These are phyloP conservation scores for Argyresthia goedartella DNA, from an alignment of 2,888 invertebrate genomes.

Conservation along the genomic window DNA sequence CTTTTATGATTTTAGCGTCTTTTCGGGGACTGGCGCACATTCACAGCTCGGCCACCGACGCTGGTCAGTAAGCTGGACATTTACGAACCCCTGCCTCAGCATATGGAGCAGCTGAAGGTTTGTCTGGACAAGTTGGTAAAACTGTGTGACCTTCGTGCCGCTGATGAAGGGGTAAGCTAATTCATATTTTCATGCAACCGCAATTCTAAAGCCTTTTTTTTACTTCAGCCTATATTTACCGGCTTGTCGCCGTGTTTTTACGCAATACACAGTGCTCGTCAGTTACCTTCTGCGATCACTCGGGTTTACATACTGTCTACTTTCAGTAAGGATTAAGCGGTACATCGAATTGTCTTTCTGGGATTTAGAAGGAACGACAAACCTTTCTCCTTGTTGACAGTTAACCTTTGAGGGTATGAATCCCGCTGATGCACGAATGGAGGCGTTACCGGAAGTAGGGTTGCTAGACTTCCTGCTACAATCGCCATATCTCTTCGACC, in stretches of 20 bases:
- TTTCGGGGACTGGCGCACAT: conserved; percentile 31
- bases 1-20: too few relatives aligned
- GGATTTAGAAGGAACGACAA: too few relatives aligned
- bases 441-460: conserved; percentile 57
- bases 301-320: too few relatives aligned
- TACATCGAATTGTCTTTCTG: too few relatives aligned
- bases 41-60: conserved; percentile 50
- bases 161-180: not conserved
- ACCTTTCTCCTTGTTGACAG: conserved; percentile 20
- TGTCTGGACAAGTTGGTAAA: conserved; percentile 46
- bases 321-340: too few relatives aligned
- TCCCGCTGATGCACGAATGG: conserved; percentile 49
- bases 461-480: conserved; percentile 54
- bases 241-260: not conserved
- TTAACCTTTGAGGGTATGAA: conserved; percentile 44
- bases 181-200: conserved; percentile 11
- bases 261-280: too few relatives aligned
- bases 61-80: conserved; percentile 52
- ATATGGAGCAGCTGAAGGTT: conserved; percentile 50
- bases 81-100: conserved; percentile 35
- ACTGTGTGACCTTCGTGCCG: conserved; percentile 19
- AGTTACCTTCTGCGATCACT: too few relatives aligned
- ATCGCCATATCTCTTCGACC: conserved; percentile 41
- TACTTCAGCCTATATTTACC: not conserved
- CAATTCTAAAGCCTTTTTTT: conserved; percentile 16